phyloP scores from a whole-genome alignment of 2,888 invertebrate species.

The Thalpophila matura region DNA sequence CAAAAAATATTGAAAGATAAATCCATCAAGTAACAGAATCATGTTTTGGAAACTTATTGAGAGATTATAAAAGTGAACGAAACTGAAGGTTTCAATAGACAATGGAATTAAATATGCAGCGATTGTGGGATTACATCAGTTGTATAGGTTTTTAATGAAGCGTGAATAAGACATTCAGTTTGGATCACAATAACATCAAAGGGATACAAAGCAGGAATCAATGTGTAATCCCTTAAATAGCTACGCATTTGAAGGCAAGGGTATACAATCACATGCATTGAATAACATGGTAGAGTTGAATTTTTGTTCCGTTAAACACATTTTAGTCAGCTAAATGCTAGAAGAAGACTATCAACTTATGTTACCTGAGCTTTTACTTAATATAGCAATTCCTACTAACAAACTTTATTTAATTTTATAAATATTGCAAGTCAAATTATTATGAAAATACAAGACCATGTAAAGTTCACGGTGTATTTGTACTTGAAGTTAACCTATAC shows the following conservation, averaged over 20 bases:
- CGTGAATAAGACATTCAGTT: constrained; percentile 36
- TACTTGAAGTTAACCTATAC: background rate
- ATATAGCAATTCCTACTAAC: no score
- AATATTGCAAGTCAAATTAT: no score
- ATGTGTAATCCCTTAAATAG: constrained; percentile 31
- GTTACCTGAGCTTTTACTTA: background rate
- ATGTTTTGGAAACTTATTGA: constrained; percentile 46
- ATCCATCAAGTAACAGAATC: constrained; percentile 35
- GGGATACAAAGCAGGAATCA: constrained; percentile 12
- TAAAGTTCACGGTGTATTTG: background rate
- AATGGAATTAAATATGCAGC: constrained; percentile 34
- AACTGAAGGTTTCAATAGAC: constrained; percentile 3
- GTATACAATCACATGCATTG: constrained; percentile 15
- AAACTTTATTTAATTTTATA: no score
- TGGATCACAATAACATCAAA: constrained; percentile 25
- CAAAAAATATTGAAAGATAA: background rate
- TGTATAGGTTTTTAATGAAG: constrained; percentile 48
- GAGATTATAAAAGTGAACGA: constrained; percentile 45
- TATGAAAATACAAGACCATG: background rate
- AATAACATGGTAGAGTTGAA: background rate
- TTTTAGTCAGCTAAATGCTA: background rate
- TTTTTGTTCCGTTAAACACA: background rate
- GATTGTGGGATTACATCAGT: constrained; percentile 27
- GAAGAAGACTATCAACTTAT: background rate
- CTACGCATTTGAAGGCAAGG: constrained; percentile 1